A percentile compares a stretch with the other conserved stretches of the same genome.
Conservation (phyloP, 2,888 invertebrate genomes). For the Nomada ferruginata region DNA sequence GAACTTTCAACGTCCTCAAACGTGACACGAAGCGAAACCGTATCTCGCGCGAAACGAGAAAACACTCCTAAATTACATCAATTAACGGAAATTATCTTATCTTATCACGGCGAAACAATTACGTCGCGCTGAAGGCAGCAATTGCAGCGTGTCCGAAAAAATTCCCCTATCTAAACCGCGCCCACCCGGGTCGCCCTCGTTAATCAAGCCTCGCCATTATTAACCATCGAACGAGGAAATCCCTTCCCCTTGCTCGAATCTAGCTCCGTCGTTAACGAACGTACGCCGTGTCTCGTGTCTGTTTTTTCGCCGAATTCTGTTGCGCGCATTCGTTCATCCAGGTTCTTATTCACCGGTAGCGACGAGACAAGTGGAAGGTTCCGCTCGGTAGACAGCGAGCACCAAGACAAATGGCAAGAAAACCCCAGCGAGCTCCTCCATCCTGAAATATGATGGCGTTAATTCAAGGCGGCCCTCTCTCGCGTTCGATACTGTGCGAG, state of each 20-base stretch:
- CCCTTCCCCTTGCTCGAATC: neutral
- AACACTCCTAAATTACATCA: slow-evolving; percentile 25
- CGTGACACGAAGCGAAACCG: neutral
- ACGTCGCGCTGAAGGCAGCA: slow-evolving; percentile 5
- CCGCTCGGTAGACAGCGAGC: slow-evolving; percentile 58
- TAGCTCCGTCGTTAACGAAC: slow-evolving; percentile 38
- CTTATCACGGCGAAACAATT: slow-evolving; percentile 39
- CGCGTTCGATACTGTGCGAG: slow-evolving; percentile 74
- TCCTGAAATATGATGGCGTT: slow-evolving; percentile 83
- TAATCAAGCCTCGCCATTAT: neutral
- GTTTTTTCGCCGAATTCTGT: slow-evolving; percentile 64
- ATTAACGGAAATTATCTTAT: slow-evolving; percentile 42
- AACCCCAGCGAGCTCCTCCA: slow-evolving; percentile 75
- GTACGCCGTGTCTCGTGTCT: slow-evolving; percentile 22
- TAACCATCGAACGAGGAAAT: neutral
- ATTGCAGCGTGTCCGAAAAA: slow-evolving; percentile 23
- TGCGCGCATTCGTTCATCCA: slow-evolving; percentile 39
- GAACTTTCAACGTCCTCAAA: neutral
- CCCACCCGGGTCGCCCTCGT: neutral
- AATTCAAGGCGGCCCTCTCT: slow-evolving; percentile 80
- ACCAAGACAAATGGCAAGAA: slow-evolving; percentile 80
- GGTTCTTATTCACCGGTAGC: slow-evolving; percentile 73
- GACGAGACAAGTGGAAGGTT: slow-evolving; percentile 61
- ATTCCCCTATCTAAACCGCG: slow-evolving; percentile 29
- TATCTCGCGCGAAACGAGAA: neutral